Evolutionary conservation across 2,797 vertebrate genomes (phyloP), one percentile per base, ranked within the genome.

Genomic region (Glossophaga mutica): DNA sequence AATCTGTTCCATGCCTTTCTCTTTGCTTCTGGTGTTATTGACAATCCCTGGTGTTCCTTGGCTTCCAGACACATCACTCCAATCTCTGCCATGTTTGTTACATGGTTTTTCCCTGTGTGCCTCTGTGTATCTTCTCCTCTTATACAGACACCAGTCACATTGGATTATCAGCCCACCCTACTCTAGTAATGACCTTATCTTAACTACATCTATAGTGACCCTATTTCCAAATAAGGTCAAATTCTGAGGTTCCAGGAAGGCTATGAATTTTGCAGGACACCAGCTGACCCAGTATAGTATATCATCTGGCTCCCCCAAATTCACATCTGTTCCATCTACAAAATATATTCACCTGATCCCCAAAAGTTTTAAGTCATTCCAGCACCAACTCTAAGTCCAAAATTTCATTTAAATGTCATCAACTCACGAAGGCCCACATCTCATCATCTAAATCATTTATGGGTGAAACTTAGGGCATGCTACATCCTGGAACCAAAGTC

Each of bases 281-380:
- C 67, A 65, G 10, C 3, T 46, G 77, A 82, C 18, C 19, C 16
- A 42, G 15, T 34, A 37, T 22, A 73, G 19, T 67, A 29, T 70
- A 24, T 29, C 6, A 19, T 67, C 34, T 57, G 39, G 1, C 1
- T 16, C 1, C 32, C 12, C 19, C 73, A 65, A 87, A 48, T 67
- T 78, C 48, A 65, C 22, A 21, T 59, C 9, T 42, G 29, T 68
- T 4, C 9, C 70, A 57, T 21, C 12, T 50, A 26, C 32, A 71
- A 59, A 76, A 84, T 16, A 52, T 11, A 68, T 16, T 88, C 48
- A 42, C 48, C 18, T 8, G 29, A 88, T 62, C 59, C 39, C 42
- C 42, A 5, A 37, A 89, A 84, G 34, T 82, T 96, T 81, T 76
- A 76, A 86, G 29, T 87, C 81, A 82, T 94, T 96, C 37, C 15